phyloP scores from a whole-genome alignment of 1,140 invertebrate species.

The Zaprionus inermis region DNA sequence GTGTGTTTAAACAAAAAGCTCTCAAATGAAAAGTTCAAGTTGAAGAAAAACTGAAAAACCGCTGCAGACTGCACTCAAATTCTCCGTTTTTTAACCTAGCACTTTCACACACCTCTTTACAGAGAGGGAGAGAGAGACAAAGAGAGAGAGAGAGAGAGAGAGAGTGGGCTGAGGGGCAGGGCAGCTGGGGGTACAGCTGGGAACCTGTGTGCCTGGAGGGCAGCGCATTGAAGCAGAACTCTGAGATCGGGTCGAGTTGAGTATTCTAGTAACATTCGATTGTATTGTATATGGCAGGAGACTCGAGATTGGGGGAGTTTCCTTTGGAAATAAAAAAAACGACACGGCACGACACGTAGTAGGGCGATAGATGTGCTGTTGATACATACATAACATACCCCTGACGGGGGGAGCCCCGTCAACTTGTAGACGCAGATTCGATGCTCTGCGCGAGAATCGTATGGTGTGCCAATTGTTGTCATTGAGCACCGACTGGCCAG shows the following conservation, averaged over 20 bases:
- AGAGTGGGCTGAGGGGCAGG: background rate
- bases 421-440: slow-evolving; percentile 92
- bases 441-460: slow-evolving; percentile 92
- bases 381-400: slow-evolving; percentile 91
- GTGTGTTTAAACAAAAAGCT: slow-evolving; percentile 56
- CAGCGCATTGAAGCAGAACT: background rate
- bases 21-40: slow-evolving; percentile 65
- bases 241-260: background rate
- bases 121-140: background rate
- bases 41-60: slow-evolving; percentile 55
- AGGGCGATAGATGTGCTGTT: slow-evolving; percentile 86
- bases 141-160: background rate
- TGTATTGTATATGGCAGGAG: slow-evolving; percentile 21
- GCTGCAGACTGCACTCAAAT: slow-evolving; percentile 64
- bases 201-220: slow-evolving; percentile 8
- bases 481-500: slow-evolving; percentile 92
- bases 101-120: slow-evolving; percentile 41
- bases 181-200: slow-evolving; percentile 11
- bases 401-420: slow-evolving; percentile 92
- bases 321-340: slow-evolving; percentile 74
- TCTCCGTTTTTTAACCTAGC: slow-evolving; percentile 21
- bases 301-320: slow-evolving; percentile 45
- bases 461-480: slow-evolving; percentile 98
- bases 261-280: slow-evolving; percentile 1
- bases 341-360: slow-evolving; percentile 84